Evolutionary conservation across 2,888 invertebrate species (phyloP), one percentile per base, ranked within the genome.

Genomic region (Kuschelorhynchus macadamiae): DNA sequence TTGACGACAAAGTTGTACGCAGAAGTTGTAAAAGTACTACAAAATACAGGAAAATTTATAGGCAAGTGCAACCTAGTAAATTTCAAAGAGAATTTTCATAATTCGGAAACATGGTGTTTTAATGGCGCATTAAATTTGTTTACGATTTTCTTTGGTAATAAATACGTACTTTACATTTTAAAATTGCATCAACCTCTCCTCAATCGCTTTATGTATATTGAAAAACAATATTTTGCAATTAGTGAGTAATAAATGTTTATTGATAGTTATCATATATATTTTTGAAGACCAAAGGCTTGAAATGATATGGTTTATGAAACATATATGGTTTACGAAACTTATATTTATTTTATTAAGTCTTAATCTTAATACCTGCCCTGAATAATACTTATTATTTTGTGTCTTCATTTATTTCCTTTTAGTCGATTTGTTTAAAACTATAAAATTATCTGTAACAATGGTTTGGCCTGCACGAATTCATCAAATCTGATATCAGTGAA

Each of bases 141-240:
- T 65, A 65, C 59, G 57, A 59, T 65, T 65, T 52, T 44, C 65
- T 59, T 65, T 57, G 61, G 53, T 62, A 60, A 18, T 41, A 52
- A 50, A 32, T 50, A 36, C 36, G 12, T 12, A 12, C 11, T 7
- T 36, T 12, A 12, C 2, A 36, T 36, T 36, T 36, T 36, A 36
- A 36, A 36, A 36, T 36, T 25, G 7, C 25, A 25, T 25, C 25
- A 25, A 25, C n/a, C 5, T 8, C 36, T 36, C 11, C 11, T 9
- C 36, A 36, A 36, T 36, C 11, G 2, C 36, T 36, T 11, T n/a
- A 36, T 11, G 36, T 11, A 8, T 11, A 36, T 36, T 11, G 4
- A 36, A 36, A 36, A 36, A 12, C 36, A 11, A 36, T 12, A 36
- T 36, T 36, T 9, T 2, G 36, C 36, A n/a, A 36, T 36, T 36